A percentile compares a stretch with the other conserved stretches of the same genome.
These are phyloP conservation scores for Ernsta delagoae DNA, from an alignment of 2,888 invertebrate species.

Conservation along the genomic window DNA sequence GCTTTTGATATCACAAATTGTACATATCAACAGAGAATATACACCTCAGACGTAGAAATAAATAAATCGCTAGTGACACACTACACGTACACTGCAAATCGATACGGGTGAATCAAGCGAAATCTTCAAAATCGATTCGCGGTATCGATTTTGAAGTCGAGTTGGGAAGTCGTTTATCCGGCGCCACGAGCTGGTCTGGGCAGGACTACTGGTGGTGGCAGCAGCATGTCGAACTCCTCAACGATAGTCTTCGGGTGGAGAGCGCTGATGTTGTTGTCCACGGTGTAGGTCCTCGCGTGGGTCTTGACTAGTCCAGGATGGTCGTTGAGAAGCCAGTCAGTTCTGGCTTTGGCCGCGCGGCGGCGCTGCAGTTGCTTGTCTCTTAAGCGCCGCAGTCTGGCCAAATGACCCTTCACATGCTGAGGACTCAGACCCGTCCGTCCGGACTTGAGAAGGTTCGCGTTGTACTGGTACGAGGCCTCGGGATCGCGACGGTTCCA, in stretches of 20 bases:
- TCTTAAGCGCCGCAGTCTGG: slow-evolving; percentile 68
- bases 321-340: slow-evolving; percentile 72
- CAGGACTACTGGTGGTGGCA: slow-evolving; percentile 56
- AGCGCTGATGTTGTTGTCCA: slow-evolving; percentile 81
- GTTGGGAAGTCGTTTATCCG: slow-evolving; percentile 20
- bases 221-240: slow-evolving; percentile 79
- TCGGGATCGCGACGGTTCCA: slow-evolving; percentile 79
- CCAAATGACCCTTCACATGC: slow-evolving; percentile 69
- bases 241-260: slow-evolving; percentile 85
- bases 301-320: slow-evolving; percentile 68
- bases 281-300: slow-evolving; percentile 81
- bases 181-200: slow-evolving; percentile 54
- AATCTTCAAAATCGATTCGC: slow-evolving; percentile 5
- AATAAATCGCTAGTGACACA: background rate
- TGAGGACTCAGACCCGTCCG: slow-evolving; percentile 71
- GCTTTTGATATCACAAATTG: background rate
- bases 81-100: background rate
- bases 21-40: background rate
- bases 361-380: slow-evolving; percentile 73
- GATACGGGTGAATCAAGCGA: background rate
- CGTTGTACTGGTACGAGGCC: slow-evolving; percentile 73
- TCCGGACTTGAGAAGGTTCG: slow-evolving; percentile 70
- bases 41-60: background rate
- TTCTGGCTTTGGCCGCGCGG: slow-evolving; percentile 56
- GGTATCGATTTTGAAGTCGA: slow-evolving; percentile 1